A percentile compares a stretch with the other conserved stretches of the same genome.
Conservation (phyloP, 2,888 invertebrate species). For the Pelosia muscerda region DNA sequence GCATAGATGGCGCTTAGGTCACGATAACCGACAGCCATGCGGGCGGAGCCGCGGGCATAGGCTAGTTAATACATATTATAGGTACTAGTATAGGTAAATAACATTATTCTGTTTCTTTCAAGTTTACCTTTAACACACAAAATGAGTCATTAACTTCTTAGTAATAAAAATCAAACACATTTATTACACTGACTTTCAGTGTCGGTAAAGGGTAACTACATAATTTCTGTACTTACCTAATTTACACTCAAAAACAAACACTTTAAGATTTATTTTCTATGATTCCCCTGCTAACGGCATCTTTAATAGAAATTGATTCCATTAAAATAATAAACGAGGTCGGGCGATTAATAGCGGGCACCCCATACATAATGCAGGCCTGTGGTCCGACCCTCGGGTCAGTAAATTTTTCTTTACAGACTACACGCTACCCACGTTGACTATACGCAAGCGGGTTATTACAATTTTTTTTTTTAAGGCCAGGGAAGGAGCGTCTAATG, state of each 20-base stretch:
- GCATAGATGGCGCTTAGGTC: too few species aligned
- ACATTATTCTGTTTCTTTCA: neutral
- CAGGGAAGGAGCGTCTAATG: neutral
- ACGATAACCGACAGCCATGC: too few species aligned
- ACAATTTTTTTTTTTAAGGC: neutral
- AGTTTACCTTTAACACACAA: too few species aligned
- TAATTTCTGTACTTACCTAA: neutral
- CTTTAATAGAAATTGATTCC: constrained; percentile 36
- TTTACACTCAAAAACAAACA: constrained; percentile 4
- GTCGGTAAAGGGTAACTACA: neutral
- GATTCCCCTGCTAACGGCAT: constrained; percentile 7
- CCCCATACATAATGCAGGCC: constrained; percentile 42
- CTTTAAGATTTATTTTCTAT: constrained; percentile 16
- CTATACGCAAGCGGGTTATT: constrained; percentile 27
- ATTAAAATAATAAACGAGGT: constrained; percentile 45
- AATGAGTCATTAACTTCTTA: too few species aligned
- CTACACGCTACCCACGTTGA: constrained; percentile 17
- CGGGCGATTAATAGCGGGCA: constrained; percentile 35
- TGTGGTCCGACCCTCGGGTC: constrained; percentile 36
- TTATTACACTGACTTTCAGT: too few species aligned
- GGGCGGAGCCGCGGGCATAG: too few species aligned
- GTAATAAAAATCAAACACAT: too few species aligned
- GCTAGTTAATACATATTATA: too few species aligned
- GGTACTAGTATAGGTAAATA: neutral
- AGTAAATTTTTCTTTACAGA: constrained; percentile 37